Conservation (phyloP, 1,140 invertebrate genomes). For the Drosophila orena region DNA sequence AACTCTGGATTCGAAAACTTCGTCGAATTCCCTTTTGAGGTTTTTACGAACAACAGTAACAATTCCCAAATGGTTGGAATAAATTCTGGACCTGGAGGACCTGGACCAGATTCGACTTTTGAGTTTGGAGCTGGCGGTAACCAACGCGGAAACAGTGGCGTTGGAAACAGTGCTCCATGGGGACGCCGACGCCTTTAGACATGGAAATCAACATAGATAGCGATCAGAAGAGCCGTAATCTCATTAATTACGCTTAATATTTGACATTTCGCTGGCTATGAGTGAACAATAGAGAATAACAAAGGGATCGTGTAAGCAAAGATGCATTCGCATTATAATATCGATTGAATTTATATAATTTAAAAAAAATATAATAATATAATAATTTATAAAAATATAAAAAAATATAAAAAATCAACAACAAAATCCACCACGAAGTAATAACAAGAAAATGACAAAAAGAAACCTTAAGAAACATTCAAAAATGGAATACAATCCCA, state of each 20-base stretch:
- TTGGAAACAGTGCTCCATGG: slow-evolving; percentile 77
- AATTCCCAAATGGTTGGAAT: slow-evolving; percentile 62
- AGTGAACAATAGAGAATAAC: background rate
- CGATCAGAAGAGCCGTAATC: slow-evolving; percentile 1
- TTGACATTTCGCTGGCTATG: background rate
- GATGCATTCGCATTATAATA: slow-evolving; percentile 11
- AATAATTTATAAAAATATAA: slow-evolving; percentile 18
- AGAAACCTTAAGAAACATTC: slow-evolving; percentile 4
- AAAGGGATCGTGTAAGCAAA: slow-evolving; percentile 5
- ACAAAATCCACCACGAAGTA: slow-evolving; percentile 14
- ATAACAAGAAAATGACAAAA: slow-evolving; percentile 10
- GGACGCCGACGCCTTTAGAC: slow-evolving; percentile 80
- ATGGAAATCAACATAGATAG: slow-evolving; percentile 10
- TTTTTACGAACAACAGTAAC: slow-evolving; percentile 69
- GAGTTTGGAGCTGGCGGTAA: slow-evolving; percentile 75
- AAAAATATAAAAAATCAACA: slow-evolving; percentile 7
- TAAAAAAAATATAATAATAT: slow-evolving; percentile 14
- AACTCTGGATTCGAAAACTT: slow-evolving; percentile 78
- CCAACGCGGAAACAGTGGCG: slow-evolving; percentile 78
- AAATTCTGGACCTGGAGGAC: slow-evolving; percentile 47
- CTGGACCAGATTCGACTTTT: slow-evolving; percentile 58
- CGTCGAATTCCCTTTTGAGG: slow-evolving; percentile 75
- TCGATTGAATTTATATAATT: slow-evolving; percentile 30
- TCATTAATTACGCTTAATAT: slow-evolving; percentile 1
- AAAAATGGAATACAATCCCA: slow-evolving; percentile 2